Evolutionary conservation across 2,113 vertebrate species (phyloP).

Genomic region (Salvelinus alpinus): DNA sequence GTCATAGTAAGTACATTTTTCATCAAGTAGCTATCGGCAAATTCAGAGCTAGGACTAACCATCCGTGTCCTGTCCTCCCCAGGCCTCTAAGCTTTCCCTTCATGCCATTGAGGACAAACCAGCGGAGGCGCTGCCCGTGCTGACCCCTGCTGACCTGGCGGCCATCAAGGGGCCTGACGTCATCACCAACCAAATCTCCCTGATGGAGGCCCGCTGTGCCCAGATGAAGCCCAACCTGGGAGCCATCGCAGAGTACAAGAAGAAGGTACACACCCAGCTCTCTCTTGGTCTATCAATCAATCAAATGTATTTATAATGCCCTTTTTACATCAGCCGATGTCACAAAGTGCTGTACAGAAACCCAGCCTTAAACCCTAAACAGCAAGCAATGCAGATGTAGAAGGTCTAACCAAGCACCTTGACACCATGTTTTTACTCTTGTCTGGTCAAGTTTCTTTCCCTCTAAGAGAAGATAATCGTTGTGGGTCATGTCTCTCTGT

Average conservation of each 20-base stretch:
- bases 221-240: constrained; percentile 91
- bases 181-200: constrained; percentile 84
- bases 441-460: too few species aligned
- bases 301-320: too few species aligned
- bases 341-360: too few species aligned
- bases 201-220: constrained; percentile 83
- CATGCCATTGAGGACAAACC: constrained; percentile 80
- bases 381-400: too few species aligned
- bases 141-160: constrained; percentile 77
- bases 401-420: too few species aligned
- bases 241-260: constrained; percentile 87
- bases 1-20: too few species aligned
- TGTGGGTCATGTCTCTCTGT: constrained; percentile 3
- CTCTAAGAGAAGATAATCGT: neutral
- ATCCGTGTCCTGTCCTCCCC: neutral
- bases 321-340: too few species aligned
- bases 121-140: constrained; percentile 72
- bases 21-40: too few species aligned
- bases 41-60: too few species aligned
- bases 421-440: too few species aligned
- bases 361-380: too few species aligned
- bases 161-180: constrained; percentile 75
- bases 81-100: constrained; percentile 85
- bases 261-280: constrained; percentile 76
- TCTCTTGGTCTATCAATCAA: neutral